Conservation (phyloP, 92 coral and sea anemone species). For the Palythoa grandiflora region DNA sequence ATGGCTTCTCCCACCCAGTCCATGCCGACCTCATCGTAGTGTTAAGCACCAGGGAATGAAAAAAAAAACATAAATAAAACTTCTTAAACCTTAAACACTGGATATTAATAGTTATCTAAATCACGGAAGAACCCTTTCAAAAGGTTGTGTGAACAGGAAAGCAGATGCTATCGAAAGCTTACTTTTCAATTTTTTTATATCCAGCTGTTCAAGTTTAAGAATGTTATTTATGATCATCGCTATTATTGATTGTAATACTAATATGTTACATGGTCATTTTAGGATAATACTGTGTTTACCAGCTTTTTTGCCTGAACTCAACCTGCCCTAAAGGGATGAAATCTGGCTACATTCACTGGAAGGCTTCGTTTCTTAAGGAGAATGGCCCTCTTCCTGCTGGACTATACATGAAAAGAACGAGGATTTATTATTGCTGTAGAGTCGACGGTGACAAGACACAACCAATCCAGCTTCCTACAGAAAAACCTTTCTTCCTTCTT, state of each 20-base stretch:
- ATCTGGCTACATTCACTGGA: conserved; percentile 2
- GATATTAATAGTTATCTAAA: too few species aligned
- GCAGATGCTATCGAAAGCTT: too few species aligned
- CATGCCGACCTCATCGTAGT: too few species aligned
- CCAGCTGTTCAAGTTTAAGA: background rate
- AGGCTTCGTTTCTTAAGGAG: background rate
- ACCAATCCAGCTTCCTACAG: conserved; percentile 12
- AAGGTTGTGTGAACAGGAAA: too few species aligned
- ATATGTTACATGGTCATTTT: background rate
- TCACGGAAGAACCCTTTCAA: too few species aligned
- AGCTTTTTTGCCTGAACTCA: too few species aligned
- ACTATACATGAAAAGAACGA: background rate
- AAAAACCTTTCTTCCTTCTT: conserved; percentile 13
- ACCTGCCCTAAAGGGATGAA: conserved; percentile 9
- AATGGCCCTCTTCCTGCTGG: background rate
- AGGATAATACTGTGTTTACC: conserved; percentile 36
- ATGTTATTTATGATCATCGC: background rate
- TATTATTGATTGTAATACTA: background rate
- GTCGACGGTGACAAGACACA: conserved; percentile 26
- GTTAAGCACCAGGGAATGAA: too few species aligned
- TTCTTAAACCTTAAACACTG: background rate
- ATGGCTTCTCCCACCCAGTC: too few species aligned
- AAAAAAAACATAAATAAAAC: too few species aligned
- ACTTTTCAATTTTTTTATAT: background rate
- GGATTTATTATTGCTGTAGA: background rate